Conservation (phyloP, 1,140 invertebrate species). For the Drosophila mojavensis region DNA sequence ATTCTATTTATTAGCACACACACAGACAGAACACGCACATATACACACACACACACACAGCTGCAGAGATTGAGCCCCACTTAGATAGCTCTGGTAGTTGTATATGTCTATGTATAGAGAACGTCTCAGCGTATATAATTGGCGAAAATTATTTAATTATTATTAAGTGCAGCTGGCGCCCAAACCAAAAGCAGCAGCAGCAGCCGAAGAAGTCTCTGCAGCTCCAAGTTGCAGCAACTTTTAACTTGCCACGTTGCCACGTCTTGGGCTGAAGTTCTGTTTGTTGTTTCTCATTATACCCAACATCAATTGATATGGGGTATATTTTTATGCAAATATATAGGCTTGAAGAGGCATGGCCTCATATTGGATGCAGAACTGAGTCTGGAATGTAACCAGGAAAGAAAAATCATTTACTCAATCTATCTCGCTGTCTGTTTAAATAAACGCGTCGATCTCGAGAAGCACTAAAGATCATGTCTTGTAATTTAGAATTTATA, state of each 20-base stretch:
- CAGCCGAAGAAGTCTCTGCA: neutral
- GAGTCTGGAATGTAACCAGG: no score
- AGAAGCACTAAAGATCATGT: no score
- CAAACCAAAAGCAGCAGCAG: neutral
- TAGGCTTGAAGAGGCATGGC: no score
- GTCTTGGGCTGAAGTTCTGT: slow-evolving; percentile 15
- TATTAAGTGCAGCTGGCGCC: slow-evolving; percentile 64
- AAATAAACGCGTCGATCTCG: no score
- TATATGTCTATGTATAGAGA: neutral
- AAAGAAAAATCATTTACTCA: no score
- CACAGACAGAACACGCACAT: no score
- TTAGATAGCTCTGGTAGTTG: slow-evolving; percentile 51
- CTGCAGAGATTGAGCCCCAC: slow-evolving; percentile 34
- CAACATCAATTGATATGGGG: no score
- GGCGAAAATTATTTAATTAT: slow-evolving; percentile 80
- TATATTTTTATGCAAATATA: no score
- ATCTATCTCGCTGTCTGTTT: no score
- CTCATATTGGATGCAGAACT: no score
- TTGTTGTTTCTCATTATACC: slow-evolving; percentile 29
- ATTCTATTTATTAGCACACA: slow-evolving; percentile 68
- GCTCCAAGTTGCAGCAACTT: slow-evolving; percentile 17
- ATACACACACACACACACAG: slow-evolving; percentile 31
- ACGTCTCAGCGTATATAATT: slow-evolving; percentile 59
- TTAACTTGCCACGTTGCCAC: slow-evolving; percentile 10
- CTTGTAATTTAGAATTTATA: no score